A percentile compares a stretch with the other conserved stretches of the same genome.
phyloP scores from a whole-genome alignment of 37 sponge, comb jelly and placozoan species.

The Spongilla lacustris region DNA sequence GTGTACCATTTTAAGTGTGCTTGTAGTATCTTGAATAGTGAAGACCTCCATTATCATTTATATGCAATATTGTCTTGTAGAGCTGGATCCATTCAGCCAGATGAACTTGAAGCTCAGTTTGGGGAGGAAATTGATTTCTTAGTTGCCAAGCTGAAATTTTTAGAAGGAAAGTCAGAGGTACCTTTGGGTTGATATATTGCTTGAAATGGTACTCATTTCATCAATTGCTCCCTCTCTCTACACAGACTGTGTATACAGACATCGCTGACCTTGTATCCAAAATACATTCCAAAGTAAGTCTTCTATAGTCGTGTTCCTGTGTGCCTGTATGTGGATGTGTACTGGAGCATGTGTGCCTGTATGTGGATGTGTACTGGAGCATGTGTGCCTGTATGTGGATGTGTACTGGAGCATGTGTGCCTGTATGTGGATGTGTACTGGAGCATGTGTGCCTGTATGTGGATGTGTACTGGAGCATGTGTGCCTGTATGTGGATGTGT shows the following conservation, averaged over 20 bases:
- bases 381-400: no score
- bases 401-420: no score
- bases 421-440: no score
- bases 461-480: no score
- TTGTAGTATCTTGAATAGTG: background rate
- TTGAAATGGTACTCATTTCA: background rate
- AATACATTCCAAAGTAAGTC: slow-evolving; percentile 40
- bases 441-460: no score
- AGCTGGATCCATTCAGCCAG: slow-evolving; percentile 11
- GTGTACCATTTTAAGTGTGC: background rate
- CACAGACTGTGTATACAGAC: background rate
- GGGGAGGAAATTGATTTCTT: slow-evolving; percentile 55
- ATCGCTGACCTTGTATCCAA: slow-evolving; percentile 21
- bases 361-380: no score
- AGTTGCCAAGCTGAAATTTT: slow-evolving; percentile 37
- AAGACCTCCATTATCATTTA: background rate
- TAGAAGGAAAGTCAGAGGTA: slow-evolving; percentile 34
- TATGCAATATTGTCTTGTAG: slow-evolving; percentile 9
- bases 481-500: no score
- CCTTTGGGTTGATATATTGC: background rate
- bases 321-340: background rate
- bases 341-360: no score
- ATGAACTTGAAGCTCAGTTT: slow-evolving; percentile 41
- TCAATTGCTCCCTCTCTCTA: background rate
- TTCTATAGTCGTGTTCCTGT: background rate